Conservation (phyloP, 2,113 vertebrate species). For the Paracanthobrama guichenoti region DNA sequence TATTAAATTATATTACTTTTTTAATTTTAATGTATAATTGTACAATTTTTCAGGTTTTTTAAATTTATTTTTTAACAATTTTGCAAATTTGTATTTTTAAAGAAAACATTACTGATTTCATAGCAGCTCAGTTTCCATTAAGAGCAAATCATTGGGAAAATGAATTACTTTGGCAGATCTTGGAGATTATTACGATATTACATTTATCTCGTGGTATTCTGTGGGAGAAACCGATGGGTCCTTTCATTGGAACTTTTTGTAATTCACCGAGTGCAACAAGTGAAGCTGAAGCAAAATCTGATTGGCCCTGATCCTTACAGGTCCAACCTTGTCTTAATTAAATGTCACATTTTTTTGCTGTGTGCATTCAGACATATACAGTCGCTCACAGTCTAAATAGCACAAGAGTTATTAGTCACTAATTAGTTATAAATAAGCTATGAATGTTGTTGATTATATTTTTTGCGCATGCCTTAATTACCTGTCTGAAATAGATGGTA, state of each 20-base stretch:
- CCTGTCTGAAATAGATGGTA: slow-evolving; percentile 35
- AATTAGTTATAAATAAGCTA: slow-evolving; percentile 42
- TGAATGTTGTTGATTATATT: slow-evolving; percentile 43
- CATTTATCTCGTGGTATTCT: neutral
- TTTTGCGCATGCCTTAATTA: slow-evolving; percentile 46
- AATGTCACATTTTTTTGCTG: neutral
- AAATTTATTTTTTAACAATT: too few relatives aligned
- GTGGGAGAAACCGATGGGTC: neutral
- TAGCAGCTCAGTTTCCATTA: neutral
- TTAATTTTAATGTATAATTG: neutral
- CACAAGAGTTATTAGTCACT: slow-evolving; percentile 32
- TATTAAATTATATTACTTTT: neutral
- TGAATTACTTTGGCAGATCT: neutral
- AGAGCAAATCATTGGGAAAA: neutral
- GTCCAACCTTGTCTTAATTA: slow-evolving; percentile 42
- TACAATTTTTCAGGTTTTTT: neutral
- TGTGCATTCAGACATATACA: slow-evolving; percentile 1
- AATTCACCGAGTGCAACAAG: neutral
- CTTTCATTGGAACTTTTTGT: neutral
- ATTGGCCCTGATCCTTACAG: slow-evolving; percentile 1
- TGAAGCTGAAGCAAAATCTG: slow-evolving; percentile 9
- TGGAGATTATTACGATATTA: neutral
- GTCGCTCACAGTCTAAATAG: neutral
- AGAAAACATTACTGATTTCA: neutral
- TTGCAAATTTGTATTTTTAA: neutral